Evolutionary conservation across 2,888 invertebrate genomes (phyloP).

Genomic region (Drosophila formosana): DNA sequence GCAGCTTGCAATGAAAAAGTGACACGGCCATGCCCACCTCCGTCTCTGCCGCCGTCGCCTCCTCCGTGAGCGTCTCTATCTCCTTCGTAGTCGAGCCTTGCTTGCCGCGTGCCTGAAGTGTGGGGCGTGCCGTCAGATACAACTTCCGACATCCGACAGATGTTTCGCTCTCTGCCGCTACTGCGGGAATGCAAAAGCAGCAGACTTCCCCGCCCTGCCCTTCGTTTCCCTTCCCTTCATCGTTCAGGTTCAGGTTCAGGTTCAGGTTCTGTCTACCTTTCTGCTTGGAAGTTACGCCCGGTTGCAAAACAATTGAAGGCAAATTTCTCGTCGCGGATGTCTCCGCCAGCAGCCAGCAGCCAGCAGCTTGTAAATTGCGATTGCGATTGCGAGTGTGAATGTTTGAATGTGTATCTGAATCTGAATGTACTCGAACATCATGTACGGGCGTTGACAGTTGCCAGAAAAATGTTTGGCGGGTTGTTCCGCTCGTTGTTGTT

Average conservation of each 20-base stretch:
- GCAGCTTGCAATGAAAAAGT: constrained; percentile 75
- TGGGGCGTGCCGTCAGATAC: constrained; percentile 81
- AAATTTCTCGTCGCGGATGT: constrained; percentile 69
- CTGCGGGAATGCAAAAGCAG: constrained; percentile 47
- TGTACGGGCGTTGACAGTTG: constrained; percentile 74
- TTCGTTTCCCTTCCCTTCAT: neutral
- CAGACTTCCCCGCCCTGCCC: constrained; percentile 5
- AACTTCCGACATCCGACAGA: constrained; percentile 82
- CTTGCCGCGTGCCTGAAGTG: constrained; percentile 51
- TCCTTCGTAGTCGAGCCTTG: neutral
- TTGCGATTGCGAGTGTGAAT: constrained; percentile 45
- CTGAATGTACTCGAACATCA: constrained; percentile 48
- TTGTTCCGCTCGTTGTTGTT: constrained; percentile 17
- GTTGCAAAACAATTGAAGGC: constrained; percentile 74
- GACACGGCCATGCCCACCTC: constrained; percentile 57
- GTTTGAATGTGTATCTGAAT: constrained; percentile 30
- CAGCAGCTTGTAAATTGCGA: constrained; percentile 66
- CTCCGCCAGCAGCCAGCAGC: constrained; percentile 63
- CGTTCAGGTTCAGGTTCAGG: neutral
- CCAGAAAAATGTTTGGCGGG: constrained; percentile 67
- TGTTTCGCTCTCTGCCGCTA: constrained; percentile 42
- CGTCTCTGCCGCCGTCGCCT: constrained; percentile 2
- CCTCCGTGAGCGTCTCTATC: neutral
- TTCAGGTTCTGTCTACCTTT: constrained; percentile 8
- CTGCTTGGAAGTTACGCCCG: constrained; percentile 65